These are phyloP conservation scores for Trachelus stipa DNA, from an alignment of 2,888 invertebrate species.

Conservation along the genomic window DNA sequence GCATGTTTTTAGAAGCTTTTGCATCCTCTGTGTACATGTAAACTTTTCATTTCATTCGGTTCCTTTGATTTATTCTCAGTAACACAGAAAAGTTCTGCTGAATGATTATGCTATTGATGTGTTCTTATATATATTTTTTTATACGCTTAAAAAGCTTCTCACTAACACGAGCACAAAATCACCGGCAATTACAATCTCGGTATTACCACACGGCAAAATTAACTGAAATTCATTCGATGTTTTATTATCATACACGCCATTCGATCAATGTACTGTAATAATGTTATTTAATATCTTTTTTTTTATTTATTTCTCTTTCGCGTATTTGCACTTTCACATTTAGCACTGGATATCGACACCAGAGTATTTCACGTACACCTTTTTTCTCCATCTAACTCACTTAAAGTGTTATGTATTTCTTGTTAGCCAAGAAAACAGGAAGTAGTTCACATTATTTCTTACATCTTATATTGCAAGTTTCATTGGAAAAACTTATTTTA, in stretches of 20 bases:
- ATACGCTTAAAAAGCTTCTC: neutral
- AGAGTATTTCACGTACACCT: neutral
- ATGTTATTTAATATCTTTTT: neutral
- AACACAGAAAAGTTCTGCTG: neutral
- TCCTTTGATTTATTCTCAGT: neutral
- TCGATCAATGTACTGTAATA: neutral
- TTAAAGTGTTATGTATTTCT: neutral
- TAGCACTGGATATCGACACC: neutral
- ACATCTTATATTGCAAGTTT: neutral
- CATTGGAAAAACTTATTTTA: neutral
- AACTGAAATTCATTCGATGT: neutral
- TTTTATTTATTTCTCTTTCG: neutral
- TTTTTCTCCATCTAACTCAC: neutral
- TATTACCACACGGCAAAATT: neutral
- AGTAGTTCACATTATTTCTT: neutral
- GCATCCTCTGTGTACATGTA: neutral
- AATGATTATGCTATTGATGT: neutral
- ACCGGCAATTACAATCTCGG: neutral
- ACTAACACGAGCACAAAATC: neutral
- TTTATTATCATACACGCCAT: neutral
- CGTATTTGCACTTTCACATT: neutral
- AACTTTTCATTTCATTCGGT: neutral
- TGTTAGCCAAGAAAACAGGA: neutral
- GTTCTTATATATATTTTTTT: neutral
- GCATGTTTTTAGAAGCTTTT: neutral